A percentile compares a stretch with the other conserved stretches of the same genome.
These are phyloP conservation scores for Hyposmocoma kahamanoa DNA, from an alignment of 1,140 invertebrate species.

Conservation along the genomic window DNA sequence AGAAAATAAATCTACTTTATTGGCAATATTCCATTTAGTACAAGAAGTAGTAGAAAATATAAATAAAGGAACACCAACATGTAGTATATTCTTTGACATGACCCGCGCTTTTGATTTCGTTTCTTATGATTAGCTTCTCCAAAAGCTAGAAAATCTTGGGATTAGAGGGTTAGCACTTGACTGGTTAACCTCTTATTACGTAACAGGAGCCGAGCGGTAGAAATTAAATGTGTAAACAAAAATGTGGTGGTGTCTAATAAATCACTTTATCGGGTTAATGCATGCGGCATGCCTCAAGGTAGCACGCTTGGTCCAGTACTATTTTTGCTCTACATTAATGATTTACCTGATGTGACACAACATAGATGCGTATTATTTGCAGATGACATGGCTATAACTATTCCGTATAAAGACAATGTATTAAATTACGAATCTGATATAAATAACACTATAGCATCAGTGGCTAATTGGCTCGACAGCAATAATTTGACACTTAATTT, in stretches of 20 bases:
- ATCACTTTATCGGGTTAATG: not conserved
- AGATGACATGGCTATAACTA: conserved; percentile 1
- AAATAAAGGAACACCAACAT: not conserved
- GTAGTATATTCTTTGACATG: not conserved
- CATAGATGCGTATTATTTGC: conserved; percentile 1
- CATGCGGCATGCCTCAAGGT: not conserved
- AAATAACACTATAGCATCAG: not conserved
- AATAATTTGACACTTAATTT: conserved; percentile 3
- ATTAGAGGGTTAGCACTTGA: not conserved
- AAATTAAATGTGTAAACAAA: not conserved
- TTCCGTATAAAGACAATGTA: not conserved
- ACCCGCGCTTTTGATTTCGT: conserved; percentile 1
- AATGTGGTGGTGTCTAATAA: not conserved
- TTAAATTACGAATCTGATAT: not conserved
- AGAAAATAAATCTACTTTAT: not conserved
- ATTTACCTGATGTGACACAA: not conserved
- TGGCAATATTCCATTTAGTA: not conserved
- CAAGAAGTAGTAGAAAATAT: not conserved
- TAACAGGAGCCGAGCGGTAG: not conserved
- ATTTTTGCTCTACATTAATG: conserved; percentile 1
- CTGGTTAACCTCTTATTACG: not conserved
- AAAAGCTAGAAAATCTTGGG: not conserved
- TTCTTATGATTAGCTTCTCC: not conserved
- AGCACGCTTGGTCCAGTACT: conserved; percentile 1
- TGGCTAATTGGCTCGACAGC: not conserved